Base-by-base conservation (phyloP, 2,113 vertebrate genomes). In the Fregata magnificens region DNA sequence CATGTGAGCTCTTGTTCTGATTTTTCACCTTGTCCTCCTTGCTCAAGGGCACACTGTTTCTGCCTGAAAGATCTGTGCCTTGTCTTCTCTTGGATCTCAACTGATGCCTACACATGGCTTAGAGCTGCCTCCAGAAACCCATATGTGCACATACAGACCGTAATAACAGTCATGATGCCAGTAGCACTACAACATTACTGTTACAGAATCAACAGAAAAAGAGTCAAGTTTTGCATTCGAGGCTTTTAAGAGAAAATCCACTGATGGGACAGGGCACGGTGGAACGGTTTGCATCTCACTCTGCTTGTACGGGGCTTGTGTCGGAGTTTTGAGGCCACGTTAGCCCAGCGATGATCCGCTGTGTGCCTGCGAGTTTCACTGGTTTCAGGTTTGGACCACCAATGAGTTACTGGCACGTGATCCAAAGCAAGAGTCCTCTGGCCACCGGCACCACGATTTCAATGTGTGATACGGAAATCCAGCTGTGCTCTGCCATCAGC, bases 241-340 rank as follows among this genome's bases (percentile, higher is more conserved):
- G 67, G 50, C 29, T 42, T n/a, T 44, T 1, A 17, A 24, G 38
- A 49, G 21, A 24, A 32, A 24, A 44, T 0, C 28, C 80, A 47
- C 5, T 3, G 44, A 5, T 1, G 28, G 90, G n/a, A 49, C 15
- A 10, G 44, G 69, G 10, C 42, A 8, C 0, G 0, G 19, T 26
- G 29, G 45, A 16, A 16, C 8, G 11, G 3, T 6, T 18, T 5
- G 29, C 7, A 9, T 1, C 50, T 38, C 32, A 0, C 63, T 9
- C 38, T 9, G 40, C 82, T 62, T 12, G 0, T 1, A 0, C 1
- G 0, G n/a, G 47, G 45, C 86, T 50, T 2, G 5, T 21, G 9
- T 1, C 0, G 0, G 12, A 5, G 1, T 13, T 82, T 21, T 1
- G 12, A 53, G 28, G 49, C 6, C 0, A 2, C 8, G 3, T 4